Percentiles rank a stretch among this genome's conserved stretches.
phyloP scores from a whole-genome alignment of 2,888 invertebrate genomes.

The Incurvaria masculella region DNA sequence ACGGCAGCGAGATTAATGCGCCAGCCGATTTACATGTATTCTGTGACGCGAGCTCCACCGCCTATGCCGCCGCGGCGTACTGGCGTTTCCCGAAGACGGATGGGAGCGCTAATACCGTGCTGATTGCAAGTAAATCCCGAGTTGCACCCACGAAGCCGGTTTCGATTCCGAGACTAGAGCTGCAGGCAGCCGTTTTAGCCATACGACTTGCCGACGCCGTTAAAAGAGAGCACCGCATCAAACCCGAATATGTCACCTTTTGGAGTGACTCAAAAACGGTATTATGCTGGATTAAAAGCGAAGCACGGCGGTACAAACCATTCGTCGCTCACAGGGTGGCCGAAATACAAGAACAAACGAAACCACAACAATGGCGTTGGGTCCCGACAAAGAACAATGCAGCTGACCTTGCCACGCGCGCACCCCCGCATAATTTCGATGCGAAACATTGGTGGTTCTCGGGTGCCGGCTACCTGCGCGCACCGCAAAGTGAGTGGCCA shows the following conservation, averaged over 20 bases:
- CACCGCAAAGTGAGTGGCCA: no score
- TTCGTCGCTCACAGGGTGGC: conserved; percentile 1
- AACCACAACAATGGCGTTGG: conserved; percentile 10
- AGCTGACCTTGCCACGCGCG: conserved; percentile 13
- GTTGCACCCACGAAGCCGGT: not conserved
- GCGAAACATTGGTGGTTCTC: no score
- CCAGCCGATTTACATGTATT: conserved; percentile 1
- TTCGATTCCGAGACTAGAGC: conserved; percentile 1
- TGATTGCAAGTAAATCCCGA: not conserved
- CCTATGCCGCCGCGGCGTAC: conserved; percentile 1
- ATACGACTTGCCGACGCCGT: conserved; percentile 4
- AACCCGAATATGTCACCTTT: not conserved
- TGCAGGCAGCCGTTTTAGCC: conserved; percentile 11
- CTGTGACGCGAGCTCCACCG: not conserved
- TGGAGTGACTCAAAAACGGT: conserved; percentile 1
- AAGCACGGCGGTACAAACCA: not conserved
- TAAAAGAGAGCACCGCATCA: not conserved
- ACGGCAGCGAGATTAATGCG: not conserved
- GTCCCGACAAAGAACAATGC: conserved; percentile 9
- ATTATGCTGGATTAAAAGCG: not conserved
- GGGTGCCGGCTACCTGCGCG: no score
- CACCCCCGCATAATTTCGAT: not conserved
- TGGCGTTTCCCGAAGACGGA: not conserved
- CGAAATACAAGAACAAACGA: conserved; percentile 1
- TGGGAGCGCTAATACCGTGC: not conserved